Evolutionary conservation across 2,113 vertebrate species (phyloP).

Genomic region (Upupa epops): DNA sequence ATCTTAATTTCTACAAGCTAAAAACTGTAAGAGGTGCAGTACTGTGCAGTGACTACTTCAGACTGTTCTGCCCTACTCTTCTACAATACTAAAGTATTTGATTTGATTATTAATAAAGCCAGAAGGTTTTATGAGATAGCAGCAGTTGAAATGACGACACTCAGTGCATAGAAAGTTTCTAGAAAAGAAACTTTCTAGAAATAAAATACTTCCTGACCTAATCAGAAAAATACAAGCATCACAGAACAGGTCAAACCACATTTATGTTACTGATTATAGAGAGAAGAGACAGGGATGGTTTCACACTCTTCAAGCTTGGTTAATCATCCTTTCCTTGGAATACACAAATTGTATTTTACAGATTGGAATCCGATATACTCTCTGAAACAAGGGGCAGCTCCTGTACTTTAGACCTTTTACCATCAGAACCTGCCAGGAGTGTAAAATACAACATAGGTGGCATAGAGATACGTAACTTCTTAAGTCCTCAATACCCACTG

Average conservation of each 20-base stretch:
- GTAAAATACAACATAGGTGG: background rate
- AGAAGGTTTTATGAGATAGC: background rate
- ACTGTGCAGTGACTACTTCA: background rate
- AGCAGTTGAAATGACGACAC: slow-evolving; percentile 40
- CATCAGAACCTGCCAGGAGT: background rate
- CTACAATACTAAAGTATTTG: background rate
- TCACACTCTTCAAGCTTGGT: background rate
- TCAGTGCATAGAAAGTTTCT: background rate
- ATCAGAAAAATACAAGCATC: slow-evolving; percentile 10
- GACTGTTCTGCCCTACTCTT: background rate
- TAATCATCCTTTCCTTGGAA: background rate
- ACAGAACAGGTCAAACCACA: slow-evolving; percentile 2
- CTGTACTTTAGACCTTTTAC: slow-evolving; percentile 24
- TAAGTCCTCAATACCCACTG: background rate
- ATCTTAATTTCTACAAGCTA: background rate
- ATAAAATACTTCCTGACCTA: slow-evolving; percentile 14
- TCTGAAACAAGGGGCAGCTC: background rate
- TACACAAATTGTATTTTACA: background rate
- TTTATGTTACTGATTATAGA: background rate
- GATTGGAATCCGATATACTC: background rate
- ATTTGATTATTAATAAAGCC: background rate
- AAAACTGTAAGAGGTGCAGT: background rate
- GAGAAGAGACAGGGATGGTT: background rate
- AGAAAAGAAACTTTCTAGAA: slow-evolving; percentile 30
- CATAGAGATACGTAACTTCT: background rate